phyloP scores from a whole-genome alignment of 2,797 vertebrate species.

The Hafferia zeledoni region DNA sequence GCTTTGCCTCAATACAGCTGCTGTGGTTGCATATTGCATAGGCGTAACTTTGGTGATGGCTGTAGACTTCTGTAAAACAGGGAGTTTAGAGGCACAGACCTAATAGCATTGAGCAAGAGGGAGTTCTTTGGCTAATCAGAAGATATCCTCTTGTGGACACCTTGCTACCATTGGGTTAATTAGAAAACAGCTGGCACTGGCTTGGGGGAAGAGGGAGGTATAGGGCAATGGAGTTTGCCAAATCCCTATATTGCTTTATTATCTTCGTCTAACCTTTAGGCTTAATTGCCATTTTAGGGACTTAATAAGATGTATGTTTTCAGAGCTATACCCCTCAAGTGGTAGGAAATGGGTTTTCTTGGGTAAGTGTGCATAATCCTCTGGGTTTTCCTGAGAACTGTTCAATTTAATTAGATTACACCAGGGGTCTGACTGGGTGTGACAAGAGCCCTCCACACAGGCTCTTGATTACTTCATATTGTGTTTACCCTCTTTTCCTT shows the following conservation, averaged over 20 bases:
- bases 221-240: not conserved
- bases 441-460: not conserved
- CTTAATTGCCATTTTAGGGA: slow-evolving; percentile 61
- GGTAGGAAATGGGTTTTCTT: slow-evolving; percentile 41
- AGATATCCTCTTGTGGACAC: slow-evolving; percentile 12
- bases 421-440: slow-evolving; percentile 22
- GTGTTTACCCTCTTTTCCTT: slow-evolving; percentile 21
- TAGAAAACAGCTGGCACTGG: slow-evolving; percentile 43
- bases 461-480: slow-evolving; percentile 4
- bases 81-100: not conserved
- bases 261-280: slow-evolving; percentile 50
- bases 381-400: not conserved
- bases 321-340: slow-evolving; percentile 6
- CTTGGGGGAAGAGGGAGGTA: not conserved
- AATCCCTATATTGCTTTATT: not conserved
- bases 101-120: slow-evolving; percentile 48
- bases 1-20: not conserved
- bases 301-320: slow-evolving; percentile 42
- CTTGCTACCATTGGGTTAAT: slow-evolving; percentile 51
- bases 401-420: slow-evolving; percentile 62
- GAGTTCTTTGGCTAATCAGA: slow-evolving; percentile 49
- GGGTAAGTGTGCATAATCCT: slow-evolving; percentile 23
- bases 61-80: not conserved
- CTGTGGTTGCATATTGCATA: not conserved
- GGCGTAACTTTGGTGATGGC: not conserved